Conservation (phyloP, 2,888 invertebrate genomes). For the Morpho helenor region DNA sequence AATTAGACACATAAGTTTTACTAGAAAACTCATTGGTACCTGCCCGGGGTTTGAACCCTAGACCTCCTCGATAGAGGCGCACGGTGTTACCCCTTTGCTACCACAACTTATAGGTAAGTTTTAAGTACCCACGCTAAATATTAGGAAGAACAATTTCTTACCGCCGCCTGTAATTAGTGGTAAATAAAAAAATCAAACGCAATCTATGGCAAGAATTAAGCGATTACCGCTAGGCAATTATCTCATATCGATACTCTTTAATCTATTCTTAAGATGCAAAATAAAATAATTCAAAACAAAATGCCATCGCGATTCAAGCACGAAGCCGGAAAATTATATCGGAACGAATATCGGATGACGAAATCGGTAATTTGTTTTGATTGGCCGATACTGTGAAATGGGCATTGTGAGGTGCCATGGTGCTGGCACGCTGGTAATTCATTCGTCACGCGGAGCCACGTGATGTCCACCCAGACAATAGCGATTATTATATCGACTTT, state of each 20-base stretch:
- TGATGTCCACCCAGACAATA: slow-evolving; percentile 33
- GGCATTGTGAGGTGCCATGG: slow-evolving; percentile 46
- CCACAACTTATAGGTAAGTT: too few species aligned
- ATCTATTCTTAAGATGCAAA: background rate
- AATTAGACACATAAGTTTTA: too few species aligned
- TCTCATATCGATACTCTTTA: background rate
- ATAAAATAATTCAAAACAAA: slow-evolving; percentile 4
- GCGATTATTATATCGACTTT: slow-evolving; percentile 16
- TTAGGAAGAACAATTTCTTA: too few species aligned
- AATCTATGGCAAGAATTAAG: background rate
- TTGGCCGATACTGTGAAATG: slow-evolving; percentile 60
- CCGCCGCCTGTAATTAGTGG: too few species aligned
- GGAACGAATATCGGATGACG: slow-evolving; percentile 68
- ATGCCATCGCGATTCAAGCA: slow-evolving; percentile 39
- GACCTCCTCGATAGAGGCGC: too few species aligned
- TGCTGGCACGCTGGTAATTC: slow-evolving; percentile 41
- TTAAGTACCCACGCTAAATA: too few species aligned
- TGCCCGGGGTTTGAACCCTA: too few species aligned
- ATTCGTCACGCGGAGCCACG: slow-evolving; percentile 56
- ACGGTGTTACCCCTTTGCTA: too few species aligned
- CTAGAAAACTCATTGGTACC: too few species aligned
- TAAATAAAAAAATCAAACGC: too few species aligned
- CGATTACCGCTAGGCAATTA: too few species aligned
- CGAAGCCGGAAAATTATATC: slow-evolving; percentile 60
- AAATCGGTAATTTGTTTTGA: slow-evolving; percentile 66